Evolutionary conservation across 2,888 invertebrate genomes (phyloP).

Genomic region (Pandemis cinnamomeana): DNA sequence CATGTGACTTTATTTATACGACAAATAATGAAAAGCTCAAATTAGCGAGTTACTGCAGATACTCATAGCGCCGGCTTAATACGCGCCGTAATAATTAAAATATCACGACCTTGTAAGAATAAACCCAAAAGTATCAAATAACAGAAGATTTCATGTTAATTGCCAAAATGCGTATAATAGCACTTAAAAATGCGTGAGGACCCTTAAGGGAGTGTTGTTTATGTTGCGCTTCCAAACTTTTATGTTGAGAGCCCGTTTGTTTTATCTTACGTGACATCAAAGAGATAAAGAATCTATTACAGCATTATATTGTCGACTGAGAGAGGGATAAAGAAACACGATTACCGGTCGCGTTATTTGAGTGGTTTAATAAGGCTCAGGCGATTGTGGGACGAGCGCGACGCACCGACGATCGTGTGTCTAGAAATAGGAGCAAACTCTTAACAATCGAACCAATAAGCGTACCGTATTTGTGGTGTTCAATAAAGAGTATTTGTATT

Average conservation of each 20-base stretch:
- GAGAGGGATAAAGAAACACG: conserved; percentile 13
- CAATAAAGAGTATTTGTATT: too few relatives aligned
- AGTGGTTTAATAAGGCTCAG: conserved; percentile 9
- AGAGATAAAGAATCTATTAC: conserved; percentile 10
- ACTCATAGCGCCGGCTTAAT: not conserved
- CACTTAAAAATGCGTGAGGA: conserved; percentile 29
- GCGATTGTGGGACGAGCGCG: not conserved
- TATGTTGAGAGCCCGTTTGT: conserved; percentile 20
- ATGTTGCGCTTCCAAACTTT: conserved; percentile 30
- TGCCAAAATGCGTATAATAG: conserved; percentile 30
- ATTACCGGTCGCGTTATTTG: conserved; percentile 6
- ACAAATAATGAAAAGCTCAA: not conserved
- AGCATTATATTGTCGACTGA: conserved; percentile 9
- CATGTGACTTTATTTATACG: too few relatives aligned
- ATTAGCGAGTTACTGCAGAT: too few relatives aligned
- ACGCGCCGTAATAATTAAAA: not conserved
- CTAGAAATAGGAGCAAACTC: not conserved
- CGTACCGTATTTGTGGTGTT: too few relatives aligned
- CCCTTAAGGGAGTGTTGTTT: conserved; percentile 33
- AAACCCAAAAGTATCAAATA: conserved; percentile 22
- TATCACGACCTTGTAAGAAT: not conserved
- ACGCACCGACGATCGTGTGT: not conserved
- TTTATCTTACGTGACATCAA: conserved; percentile 30
- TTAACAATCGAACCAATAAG: not conserved
- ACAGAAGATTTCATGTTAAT: conserved; percentile 25